Evolutionary conservation across 1,140 invertebrate genomes (phyloP), one percentile per base, ranked within the genome.

Genomic region (Micrasema minimum): DNA sequence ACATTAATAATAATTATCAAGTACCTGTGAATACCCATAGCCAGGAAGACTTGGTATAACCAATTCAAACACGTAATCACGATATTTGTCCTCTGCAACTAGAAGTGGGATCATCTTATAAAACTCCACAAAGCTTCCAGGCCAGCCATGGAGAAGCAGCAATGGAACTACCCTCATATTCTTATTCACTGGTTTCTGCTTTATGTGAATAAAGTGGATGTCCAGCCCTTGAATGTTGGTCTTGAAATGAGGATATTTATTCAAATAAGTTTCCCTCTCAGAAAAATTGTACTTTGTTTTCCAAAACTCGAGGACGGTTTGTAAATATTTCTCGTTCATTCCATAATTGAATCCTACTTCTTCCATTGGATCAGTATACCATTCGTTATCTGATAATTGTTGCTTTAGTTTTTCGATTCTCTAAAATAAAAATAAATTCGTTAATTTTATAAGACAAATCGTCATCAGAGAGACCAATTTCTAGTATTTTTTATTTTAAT

Each of bases 71-170:
- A 90, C 91, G 76, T 92, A 89, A 72, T 90, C 83, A 45, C 85
- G 81, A 7, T 85, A 85, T 26, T 83, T 79, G 51, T 82, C 80
- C 3, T 88, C 82, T 1, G 84, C 86, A 0, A 87, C 91, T 1
- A 95, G 81, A 3, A 90, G 64, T 0, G 92, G 92, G 53, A 93
- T 90, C 0, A 95, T 84, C 76, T 94, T 91, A 72, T 93, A 92
- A 79, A 96, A 96, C 80, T 97, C 94, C 9, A 91, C 85, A 2
- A 96, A 85, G 0, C 92, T 93, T 23, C 96, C 94, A 2, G 96
- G 96, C 96, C 95, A 98, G 12, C 96, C 95, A 77, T 97, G 95
- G 3, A 94, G 76, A 1, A 97, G 20, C 0, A 97, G 76, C 18
- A 96, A 46, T 0, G 93, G 93, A 2, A 91, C 72, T 0, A 94